A percentile compares a stretch with the other conserved stretches of the same genome.
These are phyloP conservation scores for Mungos mungo DNA, from an alignment of 2,113 vertebrate genomes.

Conservation along the genomic window DNA sequence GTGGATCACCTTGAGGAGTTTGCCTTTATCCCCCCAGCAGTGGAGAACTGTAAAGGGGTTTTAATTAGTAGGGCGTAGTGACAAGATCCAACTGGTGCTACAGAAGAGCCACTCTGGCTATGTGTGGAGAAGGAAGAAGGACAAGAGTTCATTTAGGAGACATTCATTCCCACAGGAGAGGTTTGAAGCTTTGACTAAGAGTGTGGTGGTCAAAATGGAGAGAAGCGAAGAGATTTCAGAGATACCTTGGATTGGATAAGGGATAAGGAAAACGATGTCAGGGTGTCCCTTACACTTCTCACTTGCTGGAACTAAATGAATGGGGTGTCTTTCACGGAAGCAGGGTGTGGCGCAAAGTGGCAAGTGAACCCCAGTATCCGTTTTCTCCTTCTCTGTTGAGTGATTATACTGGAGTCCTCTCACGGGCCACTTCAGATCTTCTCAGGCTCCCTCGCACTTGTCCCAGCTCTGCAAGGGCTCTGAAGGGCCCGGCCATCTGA, in stretches of 20 bases:
- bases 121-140: neutral
- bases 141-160: neutral
- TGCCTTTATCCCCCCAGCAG: neutral
- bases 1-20: neutral
- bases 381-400: neutral
- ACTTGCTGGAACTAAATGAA: neutral
- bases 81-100: neutral
- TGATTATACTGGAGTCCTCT: neutral
- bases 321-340: neutral
- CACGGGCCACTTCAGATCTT: accelerated
- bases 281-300: neutral
- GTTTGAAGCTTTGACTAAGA: neutral
- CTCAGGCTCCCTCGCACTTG: neutral
- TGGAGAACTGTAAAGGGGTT: neutral
- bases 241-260: neutral
- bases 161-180: neutral
- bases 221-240: neutral
- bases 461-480: neutral
- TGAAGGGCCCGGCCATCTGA: neutral
- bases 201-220: neutral
- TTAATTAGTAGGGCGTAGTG: neutral
- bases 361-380: neutral
- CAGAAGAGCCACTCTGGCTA: neutral
- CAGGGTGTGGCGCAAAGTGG: neutral
- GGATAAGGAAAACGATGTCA: neutral